Conservation (phyloP, 2,888 invertebrate genomes). For the Onthophagus sagittarius region DNA sequence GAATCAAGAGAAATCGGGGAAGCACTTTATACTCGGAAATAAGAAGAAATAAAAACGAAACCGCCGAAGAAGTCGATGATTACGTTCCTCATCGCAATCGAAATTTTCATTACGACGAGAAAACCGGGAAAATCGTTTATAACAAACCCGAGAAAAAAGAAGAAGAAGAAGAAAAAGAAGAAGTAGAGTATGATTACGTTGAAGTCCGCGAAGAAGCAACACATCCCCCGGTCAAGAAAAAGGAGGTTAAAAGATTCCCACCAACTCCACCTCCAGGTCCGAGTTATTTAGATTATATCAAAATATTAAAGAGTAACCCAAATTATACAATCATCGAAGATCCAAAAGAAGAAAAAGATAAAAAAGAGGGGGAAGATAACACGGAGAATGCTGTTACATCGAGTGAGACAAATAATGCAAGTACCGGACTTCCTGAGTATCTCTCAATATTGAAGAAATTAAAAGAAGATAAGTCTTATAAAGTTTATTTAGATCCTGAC, state of each 20-base stretch:
- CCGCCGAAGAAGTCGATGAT: slow-evolving; percentile 41
- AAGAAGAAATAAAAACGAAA: slow-evolving; percentile 30
- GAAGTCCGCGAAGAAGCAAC: slow-evolving; percentile 30
- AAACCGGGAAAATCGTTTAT: slow-evolving; percentile 43
- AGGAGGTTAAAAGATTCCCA: slow-evolving; percentile 16
- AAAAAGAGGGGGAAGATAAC: slow-evolving; percentile 27
- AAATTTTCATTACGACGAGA: slow-evolving; percentile 45
- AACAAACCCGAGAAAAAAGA: slow-evolving; percentile 32
- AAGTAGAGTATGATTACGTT: slow-evolving; percentile 30
- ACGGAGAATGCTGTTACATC: slow-evolving; percentile 23
- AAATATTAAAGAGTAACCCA: slow-evolving; percentile 37
- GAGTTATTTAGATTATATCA: slow-evolving; percentile 42
- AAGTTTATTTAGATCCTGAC: slow-evolving; percentile 38
- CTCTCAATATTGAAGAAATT: slow-evolving; percentile 40
- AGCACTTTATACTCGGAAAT: slow-evolving; percentile 38
- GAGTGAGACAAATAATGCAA: slow-evolving; percentile 28
- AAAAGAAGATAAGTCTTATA: slow-evolving; percentile 36
- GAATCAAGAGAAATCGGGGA: slow-evolving; percentile 33
- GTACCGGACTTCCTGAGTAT: slow-evolving; percentile 42
- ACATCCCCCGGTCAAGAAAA: slow-evolving; percentile 31
- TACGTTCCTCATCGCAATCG: slow-evolving; percentile 44
- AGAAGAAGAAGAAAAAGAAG: slow-evolving; percentile 33
- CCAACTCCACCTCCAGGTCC: slow-evolving; percentile 28
- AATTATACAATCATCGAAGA: slow-evolving; percentile 42
- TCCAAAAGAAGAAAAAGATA: slow-evolving; percentile 37